Percentiles rank a stretch among this genome's conserved stretches.
These are phyloP conservation scores for Acanthosepion esculentum DNA, from an alignment of 2,888 invertebrate genomes.

Conservation along the genomic window DNA sequence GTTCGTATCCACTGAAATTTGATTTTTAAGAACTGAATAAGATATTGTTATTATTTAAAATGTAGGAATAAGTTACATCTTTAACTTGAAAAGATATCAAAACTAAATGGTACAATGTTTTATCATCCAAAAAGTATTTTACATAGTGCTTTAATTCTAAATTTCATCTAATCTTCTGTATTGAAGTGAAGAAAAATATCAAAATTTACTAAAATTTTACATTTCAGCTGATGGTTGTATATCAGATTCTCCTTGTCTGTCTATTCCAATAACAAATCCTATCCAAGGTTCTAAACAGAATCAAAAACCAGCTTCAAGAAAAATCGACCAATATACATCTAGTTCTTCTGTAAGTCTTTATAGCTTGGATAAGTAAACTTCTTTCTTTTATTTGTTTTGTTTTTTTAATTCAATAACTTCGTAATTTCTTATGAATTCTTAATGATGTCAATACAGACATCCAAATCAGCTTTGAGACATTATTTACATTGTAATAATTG, in stretches of 20 bases:
- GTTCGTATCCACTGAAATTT: background rate
- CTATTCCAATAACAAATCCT: conserved; percentile 8
- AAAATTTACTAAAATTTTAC: background rate
- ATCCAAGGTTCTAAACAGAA: background rate
- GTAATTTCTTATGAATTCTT: too few species aligned
- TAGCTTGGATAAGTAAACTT: too few species aligned
- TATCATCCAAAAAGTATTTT: background rate
- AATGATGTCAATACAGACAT: too few species aligned
- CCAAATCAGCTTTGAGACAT: too few species aligned
- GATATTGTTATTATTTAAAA: too few species aligned
- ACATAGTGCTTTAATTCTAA: background rate
- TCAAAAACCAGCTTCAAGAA: conserved; percentile 35
- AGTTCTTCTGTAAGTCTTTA: conserved; percentile 46
- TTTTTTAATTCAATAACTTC: background rate
- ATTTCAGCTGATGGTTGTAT: conserved; percentile 37
- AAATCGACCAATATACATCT: conserved; percentile 7
- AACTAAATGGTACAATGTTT: background rate
- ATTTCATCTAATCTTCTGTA: background rate
- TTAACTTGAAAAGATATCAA: background rate
- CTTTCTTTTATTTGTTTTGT: background rate
- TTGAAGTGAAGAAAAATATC: background rate
- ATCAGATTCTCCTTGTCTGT: conserved; percentile 13
- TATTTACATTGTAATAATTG: too few species aligned
- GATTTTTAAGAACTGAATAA: background rate
- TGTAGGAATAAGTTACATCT: too few species aligned